Evolutionary conservation across 64 coral and sea anemone genomes (phyloP).

Genomic region (Pocillopora verrucosa): DNA sequence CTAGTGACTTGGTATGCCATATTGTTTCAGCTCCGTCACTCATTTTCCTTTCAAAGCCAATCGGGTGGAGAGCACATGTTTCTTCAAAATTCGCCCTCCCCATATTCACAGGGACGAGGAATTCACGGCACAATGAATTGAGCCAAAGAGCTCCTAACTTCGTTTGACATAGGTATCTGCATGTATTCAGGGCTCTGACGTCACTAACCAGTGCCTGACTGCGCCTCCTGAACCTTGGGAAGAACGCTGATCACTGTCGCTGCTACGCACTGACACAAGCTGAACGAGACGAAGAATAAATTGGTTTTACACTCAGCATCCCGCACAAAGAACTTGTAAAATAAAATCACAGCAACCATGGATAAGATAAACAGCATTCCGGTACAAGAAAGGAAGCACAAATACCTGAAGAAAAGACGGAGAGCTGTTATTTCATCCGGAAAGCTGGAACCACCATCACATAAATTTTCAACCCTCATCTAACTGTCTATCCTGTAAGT

Average conservation of each 20-base stretch:
- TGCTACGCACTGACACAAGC: constrained; percentile 52
- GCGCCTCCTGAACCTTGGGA: constrained; percentile 64
- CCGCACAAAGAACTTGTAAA: constrained; percentile 50
- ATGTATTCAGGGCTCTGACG: background rate
- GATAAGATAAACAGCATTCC: constrained; percentile 41
- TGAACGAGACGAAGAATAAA: constrained; percentile 70
- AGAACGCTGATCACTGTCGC: constrained; percentile 58
- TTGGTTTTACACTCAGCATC: constrained; percentile 50
- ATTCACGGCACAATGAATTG: too few species aligned
- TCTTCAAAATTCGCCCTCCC: too few species aligned
- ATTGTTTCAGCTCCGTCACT: too few species aligned
- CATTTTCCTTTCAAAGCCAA: too few species aligned
- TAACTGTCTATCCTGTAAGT: background rate
- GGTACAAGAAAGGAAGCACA: constrained; percentile 30
- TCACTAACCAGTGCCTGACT: constrained; percentile 69
- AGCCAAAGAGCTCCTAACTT: too few species aligned
- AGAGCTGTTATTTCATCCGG: background rate
- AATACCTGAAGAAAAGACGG: constrained; percentile 53
- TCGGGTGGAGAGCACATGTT: too few species aligned
- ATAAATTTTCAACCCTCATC: too few species aligned
- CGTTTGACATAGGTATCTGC: too few species aligned
- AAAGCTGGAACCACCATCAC: too few species aligned
- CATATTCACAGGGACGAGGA: too few species aligned
- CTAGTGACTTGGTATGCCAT: too few species aligned
- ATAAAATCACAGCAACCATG: constrained; percentile 44